Evolutionary conservation across 2,888 invertebrate species (phyloP).

Genomic region (Entomobrya multifasciata): DNA sequence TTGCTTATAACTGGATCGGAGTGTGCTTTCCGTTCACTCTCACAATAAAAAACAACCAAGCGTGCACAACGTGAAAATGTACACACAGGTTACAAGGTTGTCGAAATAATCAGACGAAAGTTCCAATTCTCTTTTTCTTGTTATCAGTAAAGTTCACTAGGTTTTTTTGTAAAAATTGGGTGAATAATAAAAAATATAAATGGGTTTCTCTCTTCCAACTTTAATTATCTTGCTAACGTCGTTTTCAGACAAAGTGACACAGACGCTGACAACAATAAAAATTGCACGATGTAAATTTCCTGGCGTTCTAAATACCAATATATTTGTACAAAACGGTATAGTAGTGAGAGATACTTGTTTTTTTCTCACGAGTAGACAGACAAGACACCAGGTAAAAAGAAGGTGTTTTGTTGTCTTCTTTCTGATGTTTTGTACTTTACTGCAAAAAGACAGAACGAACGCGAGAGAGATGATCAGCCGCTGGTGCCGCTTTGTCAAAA

Average conservation of each 20-base stretch:
- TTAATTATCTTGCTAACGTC: not conserved
- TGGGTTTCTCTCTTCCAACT: too few species aligned
- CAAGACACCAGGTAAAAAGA: conserved; percentile 6
- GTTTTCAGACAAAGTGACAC: conserved; percentile 9
- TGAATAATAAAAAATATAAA: too few species aligned
- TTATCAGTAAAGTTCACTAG: conserved; percentile 32
- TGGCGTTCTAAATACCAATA: not conserved
- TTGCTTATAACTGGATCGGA: conserved; percentile 65
- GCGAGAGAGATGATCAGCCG: conserved; percentile 55
- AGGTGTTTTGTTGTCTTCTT: conserved; percentile 8
- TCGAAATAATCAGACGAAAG: conserved; percentile 35
- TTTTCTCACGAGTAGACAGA: not conserved
- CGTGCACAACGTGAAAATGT: conserved; percentile 6
- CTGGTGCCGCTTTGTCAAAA: conserved; percentile 74
- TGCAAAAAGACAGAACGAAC: conserved; percentile 4
- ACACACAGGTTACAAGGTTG: conserved; percentile 10
- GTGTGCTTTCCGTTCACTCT: conserved; percentile 43
- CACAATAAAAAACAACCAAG: conserved; percentile 48
- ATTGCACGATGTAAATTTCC: conserved; percentile 18
- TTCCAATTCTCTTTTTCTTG: not conserved
- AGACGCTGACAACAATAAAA: not conserved
- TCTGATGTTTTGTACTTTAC: too few species aligned
- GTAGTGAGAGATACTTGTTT: not conserved
- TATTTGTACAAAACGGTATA: conserved; percentile 21
- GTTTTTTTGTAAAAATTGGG: too few species aligned